These are phyloP conservation scores for Pica pica DNA, from an alignment of 2,113 vertebrate species.

Conservation along the genomic window DNA sequence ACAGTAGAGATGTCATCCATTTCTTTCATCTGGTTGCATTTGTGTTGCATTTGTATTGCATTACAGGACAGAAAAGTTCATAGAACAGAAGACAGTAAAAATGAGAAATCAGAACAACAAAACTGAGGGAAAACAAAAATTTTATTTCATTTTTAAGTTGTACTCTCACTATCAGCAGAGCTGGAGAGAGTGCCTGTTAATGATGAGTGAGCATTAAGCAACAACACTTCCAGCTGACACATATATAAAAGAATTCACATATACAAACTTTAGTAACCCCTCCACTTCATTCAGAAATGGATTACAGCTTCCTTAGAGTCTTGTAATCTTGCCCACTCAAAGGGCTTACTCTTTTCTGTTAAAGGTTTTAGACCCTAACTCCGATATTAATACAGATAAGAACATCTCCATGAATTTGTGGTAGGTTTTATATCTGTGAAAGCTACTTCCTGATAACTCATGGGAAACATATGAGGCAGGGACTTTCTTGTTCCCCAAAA, in stretches of 20 bases:
- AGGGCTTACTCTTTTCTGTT: neutral
- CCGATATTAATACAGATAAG: neutral
- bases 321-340: neutral
- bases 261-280: neutral
- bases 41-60: neutral
- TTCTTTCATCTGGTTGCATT: neutral
- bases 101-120: neutral
- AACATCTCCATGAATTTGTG: neutral
- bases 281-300: neutral
- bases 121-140: neutral
- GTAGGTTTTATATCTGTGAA: neutral
- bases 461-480: neutral
- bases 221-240: neutral
- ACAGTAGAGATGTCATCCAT: neutral
- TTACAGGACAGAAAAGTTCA: neutral
- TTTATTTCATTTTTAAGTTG: neutral
- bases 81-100: neutral
- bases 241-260: neutral
- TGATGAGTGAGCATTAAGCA: neutral
- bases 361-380: neutral
- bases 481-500: conserved; percentile 37
- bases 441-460: conserved; percentile 5
- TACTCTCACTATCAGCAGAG: neutral
- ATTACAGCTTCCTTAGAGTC: neutral
- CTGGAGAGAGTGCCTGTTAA: neutral